phyloP scores from a whole-genome alignment of 2,888 invertebrate genomes.

The Alentia gelatinosa region DNA sequence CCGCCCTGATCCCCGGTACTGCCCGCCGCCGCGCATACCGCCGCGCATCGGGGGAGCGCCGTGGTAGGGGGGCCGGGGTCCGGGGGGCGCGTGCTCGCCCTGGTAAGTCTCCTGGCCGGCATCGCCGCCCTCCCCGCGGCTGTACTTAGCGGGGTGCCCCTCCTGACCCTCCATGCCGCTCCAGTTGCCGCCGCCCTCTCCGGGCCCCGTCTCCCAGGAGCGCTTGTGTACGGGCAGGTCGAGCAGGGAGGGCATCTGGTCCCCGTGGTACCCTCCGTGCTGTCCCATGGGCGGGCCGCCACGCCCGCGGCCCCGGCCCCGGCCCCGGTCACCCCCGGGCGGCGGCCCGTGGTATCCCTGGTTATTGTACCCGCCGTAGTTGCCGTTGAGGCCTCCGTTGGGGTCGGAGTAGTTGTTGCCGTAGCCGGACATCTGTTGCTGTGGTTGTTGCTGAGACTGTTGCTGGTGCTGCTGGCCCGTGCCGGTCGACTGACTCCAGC shows the following conservation, averaged over 20 bases:
- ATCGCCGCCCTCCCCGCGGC: neutral
- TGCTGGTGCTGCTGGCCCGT: neutral
- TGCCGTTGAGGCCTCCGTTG: neutral
- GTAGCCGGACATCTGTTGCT: neutral
- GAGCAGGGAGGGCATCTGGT: conserved; percentile 26
- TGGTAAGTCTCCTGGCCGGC: neutral
- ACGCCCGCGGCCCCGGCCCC: conserved; percentile 20
- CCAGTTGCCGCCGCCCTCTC: conserved; percentile 2
- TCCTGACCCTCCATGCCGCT: neutral
- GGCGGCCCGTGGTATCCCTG: neutral
- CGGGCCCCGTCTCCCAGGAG: conserved; percentile 51
- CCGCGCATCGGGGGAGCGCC: neutral
- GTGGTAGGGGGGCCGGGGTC: neutral
- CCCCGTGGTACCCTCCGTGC: neutral
- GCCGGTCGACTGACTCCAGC: neutral
- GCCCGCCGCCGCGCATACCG: neutral
- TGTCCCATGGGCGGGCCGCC: neutral
- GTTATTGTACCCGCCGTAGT: neutral
- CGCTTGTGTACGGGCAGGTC: conserved; percentile 42
- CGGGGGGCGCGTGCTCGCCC: neutral
- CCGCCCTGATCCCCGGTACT: neutral
- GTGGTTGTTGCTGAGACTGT: neutral
- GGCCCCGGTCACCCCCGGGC: neutral
- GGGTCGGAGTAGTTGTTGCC: neutral
- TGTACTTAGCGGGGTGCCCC: neutral